Percentiles rank a stretch among this genome's conserved stretches.
phyloP scores from a whole-genome alignment of 2,888 invertebrate species.

The Orthosia cruda region DNA sequence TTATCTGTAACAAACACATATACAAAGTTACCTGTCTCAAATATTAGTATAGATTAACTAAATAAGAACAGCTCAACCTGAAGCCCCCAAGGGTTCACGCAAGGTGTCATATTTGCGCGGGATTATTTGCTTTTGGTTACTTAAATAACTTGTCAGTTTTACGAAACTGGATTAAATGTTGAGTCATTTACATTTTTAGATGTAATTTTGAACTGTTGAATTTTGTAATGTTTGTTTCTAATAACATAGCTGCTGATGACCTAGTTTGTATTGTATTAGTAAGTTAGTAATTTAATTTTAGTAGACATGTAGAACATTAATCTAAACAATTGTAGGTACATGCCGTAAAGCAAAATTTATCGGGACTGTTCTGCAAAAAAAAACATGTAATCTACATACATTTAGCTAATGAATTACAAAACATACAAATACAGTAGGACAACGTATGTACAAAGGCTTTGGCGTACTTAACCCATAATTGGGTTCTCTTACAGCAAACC shows the following conservation, averaged over 20 bases:
- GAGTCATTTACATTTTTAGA: constrained; percentile 1
- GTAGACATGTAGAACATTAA: no score
- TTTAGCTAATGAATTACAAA: no score
- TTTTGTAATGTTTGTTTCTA: background rate
- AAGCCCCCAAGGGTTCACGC: constrained; percentile 22
- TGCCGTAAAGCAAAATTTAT: no score
- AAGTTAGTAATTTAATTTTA: background rate
- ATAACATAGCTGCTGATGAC: background rate
- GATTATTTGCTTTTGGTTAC: constrained; percentile 33
- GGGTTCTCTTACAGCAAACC: no score
- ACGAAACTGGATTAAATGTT: constrained; percentile 14
- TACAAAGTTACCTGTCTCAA: no score
- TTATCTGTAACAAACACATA: no score
- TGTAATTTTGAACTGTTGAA: constrained; percentile 2
- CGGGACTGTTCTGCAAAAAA: no score
- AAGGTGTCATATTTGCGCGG: constrained; percentile 44
- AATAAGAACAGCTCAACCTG: background rate
- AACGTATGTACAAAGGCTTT: no score
- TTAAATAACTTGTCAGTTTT: constrained; percentile 28
- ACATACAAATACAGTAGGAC: no score
- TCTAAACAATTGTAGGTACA: no score
- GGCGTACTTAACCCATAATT: no score
- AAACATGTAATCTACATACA: no score
- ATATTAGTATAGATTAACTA: background rate
- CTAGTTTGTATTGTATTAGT: background rate